Evolutionary conservation across 2,797 vertebrate species (phyloP), one percentile per base, ranked within the genome.

Genomic region (Schizothorax lantsangensis): DNA sequence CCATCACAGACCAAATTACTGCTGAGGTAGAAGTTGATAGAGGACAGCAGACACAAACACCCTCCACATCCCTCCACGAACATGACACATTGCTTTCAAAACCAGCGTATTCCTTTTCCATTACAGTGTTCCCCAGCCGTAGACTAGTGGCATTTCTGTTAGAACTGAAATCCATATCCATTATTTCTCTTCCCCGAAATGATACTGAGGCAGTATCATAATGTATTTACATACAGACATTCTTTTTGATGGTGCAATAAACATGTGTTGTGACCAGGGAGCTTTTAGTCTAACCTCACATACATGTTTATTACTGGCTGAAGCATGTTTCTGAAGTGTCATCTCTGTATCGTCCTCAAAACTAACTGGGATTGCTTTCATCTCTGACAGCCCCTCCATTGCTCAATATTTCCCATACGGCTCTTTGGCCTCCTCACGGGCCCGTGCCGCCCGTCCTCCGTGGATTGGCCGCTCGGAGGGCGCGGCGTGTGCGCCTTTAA

Each of bases 221-320:
- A 97, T 95, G 93, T 96, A 97, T 97, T 86, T 90, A 97, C 98
- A 99, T 99, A 99, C 96, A 94, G 98, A 99, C 98, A 99, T 99
- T 99, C 97, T 98, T 95, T 95, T 98, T 96, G 95, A 95, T 98
- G 97, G 96, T 97, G 97, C 97, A 98, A 99, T 99, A 99, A 99
- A 99, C 98, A 99, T 99, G 98, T 98, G 98, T 96, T 96, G 95
- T 98, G 98, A 98, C 96, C 92, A 91, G 95, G 96, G 97, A 97
- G 94, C 90, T 95, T 88, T 95, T 95, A 93, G 97, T 97, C 97
- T 97, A 97, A 88, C 97, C 91, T 98, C 98, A 98, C 97, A 93
- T 97, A 98, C 98, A 99, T 99, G 98, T 99, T 99, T 99, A 99
- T 99, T 98, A 97, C 97, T 97, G 96, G 97, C 98, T 98, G 96